Conservation (phyloP, 2,113 vertebrate species). For the Antigone vipio region DNA sequence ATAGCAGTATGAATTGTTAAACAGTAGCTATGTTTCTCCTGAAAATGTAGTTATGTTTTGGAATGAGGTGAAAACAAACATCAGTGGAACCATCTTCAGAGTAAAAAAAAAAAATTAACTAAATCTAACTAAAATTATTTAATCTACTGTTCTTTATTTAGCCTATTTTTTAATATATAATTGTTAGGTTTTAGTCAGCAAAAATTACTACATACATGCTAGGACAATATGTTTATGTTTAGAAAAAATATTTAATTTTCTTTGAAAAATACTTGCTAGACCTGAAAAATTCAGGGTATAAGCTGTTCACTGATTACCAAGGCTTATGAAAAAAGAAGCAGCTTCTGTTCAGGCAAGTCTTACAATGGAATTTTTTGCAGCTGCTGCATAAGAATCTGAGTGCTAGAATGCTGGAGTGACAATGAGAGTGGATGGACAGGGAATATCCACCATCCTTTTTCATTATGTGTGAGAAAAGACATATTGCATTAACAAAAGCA, state of each 20-base stretch:
- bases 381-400: background rate
- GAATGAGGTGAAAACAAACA: background rate
- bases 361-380: background rate
- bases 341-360: background rate
- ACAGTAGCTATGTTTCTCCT: background rate
- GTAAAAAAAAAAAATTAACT: background rate
- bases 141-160: background rate
- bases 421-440: background rate
- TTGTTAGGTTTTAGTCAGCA: background rate
- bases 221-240: background rate
- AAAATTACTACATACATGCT: background rate
- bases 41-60: background rate
- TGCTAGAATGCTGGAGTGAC: background rate
- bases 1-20: background rate
- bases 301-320: background rate
- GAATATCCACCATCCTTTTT: background rate
- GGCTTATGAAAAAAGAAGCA: background rate
- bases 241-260: background rate
- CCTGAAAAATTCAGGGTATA: background rate
- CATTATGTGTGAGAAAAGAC: background rate
- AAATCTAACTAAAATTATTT: background rate
- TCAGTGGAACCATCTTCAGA: background rate
- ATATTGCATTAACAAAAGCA: background rate
- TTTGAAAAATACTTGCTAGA: constrained; percentile 21
- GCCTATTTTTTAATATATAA: background rate